Evolutionary conservation across 2,797 vertebrate genomes (phyloP).

Genomic region (Intellagama lesueurii): DNA sequence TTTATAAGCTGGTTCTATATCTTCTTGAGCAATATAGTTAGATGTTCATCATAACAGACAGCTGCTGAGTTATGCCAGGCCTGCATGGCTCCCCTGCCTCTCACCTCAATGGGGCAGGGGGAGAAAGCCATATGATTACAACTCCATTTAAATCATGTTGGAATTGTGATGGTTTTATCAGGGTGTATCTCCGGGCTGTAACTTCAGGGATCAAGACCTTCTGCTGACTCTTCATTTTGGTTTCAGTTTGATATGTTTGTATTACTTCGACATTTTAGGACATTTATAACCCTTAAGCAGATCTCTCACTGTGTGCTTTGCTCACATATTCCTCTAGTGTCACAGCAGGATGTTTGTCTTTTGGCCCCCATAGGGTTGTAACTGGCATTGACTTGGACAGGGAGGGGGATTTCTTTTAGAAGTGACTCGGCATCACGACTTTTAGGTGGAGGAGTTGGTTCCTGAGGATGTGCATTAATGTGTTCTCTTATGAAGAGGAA

Average conservation of each 20-base stretch:
- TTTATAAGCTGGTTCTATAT: background rate
- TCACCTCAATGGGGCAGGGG: conserved; percentile 31
- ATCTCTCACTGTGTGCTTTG: conserved; percentile 54
- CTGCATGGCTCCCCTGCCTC: conserved; percentile 15
- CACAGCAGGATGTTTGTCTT: conserved; percentile 43
- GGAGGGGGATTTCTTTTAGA: conserved; percentile 24
- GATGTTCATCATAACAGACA: background rate
- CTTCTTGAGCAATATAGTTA: background rate
- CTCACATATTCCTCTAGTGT: conserved; percentile 54
- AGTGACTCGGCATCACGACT: background rate
- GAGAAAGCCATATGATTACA: background rate
- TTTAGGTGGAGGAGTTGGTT: conserved; percentile 29
- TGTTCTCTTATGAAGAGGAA: background rate
- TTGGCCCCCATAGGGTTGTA: conserved; percentile 1
- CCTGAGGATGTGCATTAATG: background rate
- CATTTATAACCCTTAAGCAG: conserved; percentile 64
- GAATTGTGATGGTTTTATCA: conserved; percentile 46
- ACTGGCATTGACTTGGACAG: background rate
- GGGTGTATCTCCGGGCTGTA: conserved; percentile 57
- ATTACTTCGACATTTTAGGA: conserved; percentile 72
- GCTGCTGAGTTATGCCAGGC: background rate
- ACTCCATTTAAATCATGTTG: conserved; percentile 54
- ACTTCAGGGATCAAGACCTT: conserved; percentile 53
- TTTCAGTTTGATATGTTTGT: conserved; percentile 63
- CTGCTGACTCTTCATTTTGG: conserved; percentile 59